Evolutionary conservation across 2,113 vertebrate species (phyloP).

Genomic region (Varanus komodoensis): DNA sequence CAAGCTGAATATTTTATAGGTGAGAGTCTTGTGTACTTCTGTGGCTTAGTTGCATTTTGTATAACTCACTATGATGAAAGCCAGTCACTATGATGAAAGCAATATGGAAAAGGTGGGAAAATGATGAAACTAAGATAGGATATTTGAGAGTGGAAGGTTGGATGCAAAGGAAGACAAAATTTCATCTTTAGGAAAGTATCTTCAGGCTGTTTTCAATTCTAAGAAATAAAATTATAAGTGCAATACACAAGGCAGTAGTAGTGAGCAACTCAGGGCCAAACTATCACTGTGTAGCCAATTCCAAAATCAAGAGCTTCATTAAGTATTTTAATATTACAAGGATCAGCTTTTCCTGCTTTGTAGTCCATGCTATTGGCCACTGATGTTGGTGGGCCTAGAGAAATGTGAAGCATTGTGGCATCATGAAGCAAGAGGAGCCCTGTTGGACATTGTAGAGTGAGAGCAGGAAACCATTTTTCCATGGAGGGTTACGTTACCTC

Average conservation of each 20-base stretch:
- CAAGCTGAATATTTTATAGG: slow-evolving; percentile 76
- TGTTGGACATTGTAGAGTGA: neutral
- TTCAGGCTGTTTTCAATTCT: slow-evolving; percentile 40
- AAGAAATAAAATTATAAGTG: neutral
- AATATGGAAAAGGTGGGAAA: slow-evolving; percentile 49
- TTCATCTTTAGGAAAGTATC: slow-evolving; percentile 42
- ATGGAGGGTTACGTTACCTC: no score
- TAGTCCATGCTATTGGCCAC: neutral
- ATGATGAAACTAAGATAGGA: slow-evolving; percentile 47
- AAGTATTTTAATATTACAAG: neutral
- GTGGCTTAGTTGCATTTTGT: slow-evolving; percentile 52
- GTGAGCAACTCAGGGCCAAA: neutral
- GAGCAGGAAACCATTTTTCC: neutral
- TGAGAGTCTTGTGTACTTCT: slow-evolving; percentile 54
- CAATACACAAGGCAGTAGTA: neutral
- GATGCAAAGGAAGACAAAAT: slow-evolving; percentile 54
- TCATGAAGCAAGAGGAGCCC: neutral
- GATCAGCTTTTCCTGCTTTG: neutral
- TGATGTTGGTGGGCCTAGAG: neutral
- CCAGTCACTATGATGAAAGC: slow-evolving; percentile 25
- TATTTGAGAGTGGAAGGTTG: slow-evolving; percentile 41
- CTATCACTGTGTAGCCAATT: neutral
- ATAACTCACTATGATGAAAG: slow-evolving; percentile 29
- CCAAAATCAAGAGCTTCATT: no score
- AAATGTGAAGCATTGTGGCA: neutral